Evolutionary conservation across 2,113 vertebrate genomes (phyloP), one percentile per base, ranked within the genome.

Genomic region (Camelus dromedarius): DNA sequence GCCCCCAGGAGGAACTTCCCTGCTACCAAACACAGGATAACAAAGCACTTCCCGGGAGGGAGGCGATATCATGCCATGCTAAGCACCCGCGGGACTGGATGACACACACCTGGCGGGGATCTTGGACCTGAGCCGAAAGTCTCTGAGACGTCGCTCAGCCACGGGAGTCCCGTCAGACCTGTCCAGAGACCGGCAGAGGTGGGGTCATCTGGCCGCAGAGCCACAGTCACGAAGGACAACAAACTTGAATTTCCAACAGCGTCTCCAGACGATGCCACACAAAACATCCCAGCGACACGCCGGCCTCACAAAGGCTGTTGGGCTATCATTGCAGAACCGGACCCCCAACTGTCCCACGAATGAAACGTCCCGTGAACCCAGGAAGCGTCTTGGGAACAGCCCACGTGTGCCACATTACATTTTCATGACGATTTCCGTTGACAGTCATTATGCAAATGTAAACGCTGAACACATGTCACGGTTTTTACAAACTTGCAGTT

Each of bases 351-450:
- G 2, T 28, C 0, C 13, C 28, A 1, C 1, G 0, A 10, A 22
- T 8, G 8, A 18, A 32, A 10, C 8, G 0, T 1, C 8, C 26
- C 0, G 0, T 14, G 46, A 66, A 5, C 3, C 88, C 19, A 5
- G 66, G 10, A 30, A 7, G 50, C 1, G 0, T 10, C 38, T 18
- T 0, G 50, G 14, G 54, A 35, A 4, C 19, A 6, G 4, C 64
- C 3, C 15, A 0, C 16, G 4, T 3, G 2, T 0, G 0, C 8
- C 2, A 8, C 3, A 0, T 42, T 3, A 1, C 0, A 5, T 15
- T 6, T 28, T 9, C 64, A 18, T 19, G 0, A 0, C 0, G 6
- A 28, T 22, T 22, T 22, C 4, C 22, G 42, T 72, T 62, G 35
- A 0, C 18, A 7, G 18, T 24, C 5, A 6, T 62, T 30, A 62